phyloP scores from a whole-genome alignment of 2,888 invertebrate genomes.

The Zelleria hepariella region DNA sequence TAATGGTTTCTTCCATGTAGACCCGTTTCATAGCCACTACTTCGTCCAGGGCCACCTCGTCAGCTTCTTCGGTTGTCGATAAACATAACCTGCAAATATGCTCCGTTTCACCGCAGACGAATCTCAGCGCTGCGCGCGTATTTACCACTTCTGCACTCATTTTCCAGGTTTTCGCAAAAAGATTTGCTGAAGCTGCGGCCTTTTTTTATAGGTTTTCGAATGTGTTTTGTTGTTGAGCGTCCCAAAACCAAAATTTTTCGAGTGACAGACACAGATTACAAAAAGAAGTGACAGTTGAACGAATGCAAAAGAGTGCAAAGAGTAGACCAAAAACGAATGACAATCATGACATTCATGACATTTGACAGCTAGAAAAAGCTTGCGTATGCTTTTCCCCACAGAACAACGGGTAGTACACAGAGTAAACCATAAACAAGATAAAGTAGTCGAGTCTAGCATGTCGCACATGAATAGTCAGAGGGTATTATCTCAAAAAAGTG shows the following conservation, averaged over 20 bases:
- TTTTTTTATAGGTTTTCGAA: not conserved
- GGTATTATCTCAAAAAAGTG: no score
- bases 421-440: no score
- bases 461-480: no score
- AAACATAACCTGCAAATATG: constrained; percentile 59
- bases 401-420: no score
- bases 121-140: constrained; percentile 30
- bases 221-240: not conserved
- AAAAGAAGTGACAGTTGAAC: no score
- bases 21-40: constrained; percentile 20
- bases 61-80: constrained; percentile 20
- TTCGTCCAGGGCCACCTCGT: not conserved
- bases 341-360: no score
- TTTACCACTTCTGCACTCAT: constrained; percentile 23
- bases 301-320: no score
- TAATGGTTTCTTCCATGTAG: constrained; percentile 32
- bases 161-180: constrained; percentile 2
- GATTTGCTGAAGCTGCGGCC: not conserved
- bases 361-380: no score
- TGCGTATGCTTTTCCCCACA: no score
- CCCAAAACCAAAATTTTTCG: no score
- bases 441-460: no score
- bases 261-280: not conserved
- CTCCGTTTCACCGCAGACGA: constrained; percentile 32
- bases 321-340: no score